Base-by-base conservation (phyloP, 2,888 invertebrate species). In the Hartigia nigra region DNA sequence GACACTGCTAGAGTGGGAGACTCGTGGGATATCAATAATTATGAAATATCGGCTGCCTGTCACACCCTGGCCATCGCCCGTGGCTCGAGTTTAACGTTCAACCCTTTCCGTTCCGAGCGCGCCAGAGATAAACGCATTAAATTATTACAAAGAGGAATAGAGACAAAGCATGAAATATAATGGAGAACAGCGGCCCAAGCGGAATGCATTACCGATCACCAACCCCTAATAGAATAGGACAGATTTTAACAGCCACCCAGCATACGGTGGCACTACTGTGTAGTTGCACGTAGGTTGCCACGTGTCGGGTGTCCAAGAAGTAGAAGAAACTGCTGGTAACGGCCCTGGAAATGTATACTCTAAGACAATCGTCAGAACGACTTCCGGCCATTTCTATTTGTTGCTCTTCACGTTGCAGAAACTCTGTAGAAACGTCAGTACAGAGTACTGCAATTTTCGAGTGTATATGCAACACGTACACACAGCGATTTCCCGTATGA, bases 1-100 rank as follows among this genome's bases (percentile, higher is more conserved):
- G 82, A 79, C 76, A 1, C 72, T 12, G 80, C 77, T 79, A 81
- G 76, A 74, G n/a, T n/a, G 77, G 55, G 4, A 23, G 75, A 75
- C 76, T 69, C 74, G 74, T 76, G 80, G 81, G 82, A 80, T 81
- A 86, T 86, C 84, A 86, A 86, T 86, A 86, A 86, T 86, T 85
- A 85, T 86, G 84, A 86, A 86, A 86, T 86, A 86, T 86, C 81
- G 84, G 83, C 82, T 86, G 83, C 81, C 85, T 79, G 84, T 85
- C 84, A 82, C 84, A 83, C 82, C 79, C 81, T 79, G 79, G 78
- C 75, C 74, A 74, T 31, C 74, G 72, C 72, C 72, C 72, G 34
- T 34, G 12, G 32, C 72, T 34, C 34, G 72, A 72, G 12, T 34
- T 72, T 34, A 72, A 31, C 72, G 34, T 32, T 34, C 31, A 12